A percentile compares a stretch with the other conserved stretches of the same genome.
phyloP scores from a whole-genome alignment of 2,888 invertebrate genomes.

The Doris montereyensis region DNA sequence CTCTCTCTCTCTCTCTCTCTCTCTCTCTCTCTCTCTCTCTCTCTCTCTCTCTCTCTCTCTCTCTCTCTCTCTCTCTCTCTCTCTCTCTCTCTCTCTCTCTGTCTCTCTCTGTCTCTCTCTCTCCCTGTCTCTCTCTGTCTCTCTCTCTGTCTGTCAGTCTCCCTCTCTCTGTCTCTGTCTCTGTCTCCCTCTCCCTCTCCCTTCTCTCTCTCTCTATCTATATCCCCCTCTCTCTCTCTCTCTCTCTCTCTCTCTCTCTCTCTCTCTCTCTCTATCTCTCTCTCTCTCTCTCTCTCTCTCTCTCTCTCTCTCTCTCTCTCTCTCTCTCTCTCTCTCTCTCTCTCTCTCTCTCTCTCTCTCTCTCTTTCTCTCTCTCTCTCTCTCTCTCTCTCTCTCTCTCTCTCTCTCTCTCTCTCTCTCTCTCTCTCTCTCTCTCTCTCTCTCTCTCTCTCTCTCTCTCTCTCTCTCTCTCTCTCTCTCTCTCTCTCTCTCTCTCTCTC shows the following conservation, averaged over 20 bases:
- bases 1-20: no score
- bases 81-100: not conserved
- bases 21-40: no score
- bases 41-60: not conserved
- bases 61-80: not conserved
- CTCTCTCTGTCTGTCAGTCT: not conserved
- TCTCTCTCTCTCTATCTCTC: no score
- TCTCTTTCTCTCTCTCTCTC: constrained; percentile 12
- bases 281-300: not conserved
- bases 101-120: no score
- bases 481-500: not conserved
- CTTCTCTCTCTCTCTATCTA: no score
- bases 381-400: not conserved
- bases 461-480: constrained; percentile 16
- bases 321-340: constrained; percentile 10
- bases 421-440: not conserved
- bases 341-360: constrained; percentile 18
- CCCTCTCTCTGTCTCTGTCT: not conserved
- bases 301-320: constrained; percentile 26
- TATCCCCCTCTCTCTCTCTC: no score
- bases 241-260: no score
- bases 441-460: constrained; percentile 1
- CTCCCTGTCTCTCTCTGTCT: no score
- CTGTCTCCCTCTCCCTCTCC: no score
- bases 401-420: not conserved